Conservation (phyloP, 2,797 vertebrate genomes). For the Ciconia nigra region DNA sequence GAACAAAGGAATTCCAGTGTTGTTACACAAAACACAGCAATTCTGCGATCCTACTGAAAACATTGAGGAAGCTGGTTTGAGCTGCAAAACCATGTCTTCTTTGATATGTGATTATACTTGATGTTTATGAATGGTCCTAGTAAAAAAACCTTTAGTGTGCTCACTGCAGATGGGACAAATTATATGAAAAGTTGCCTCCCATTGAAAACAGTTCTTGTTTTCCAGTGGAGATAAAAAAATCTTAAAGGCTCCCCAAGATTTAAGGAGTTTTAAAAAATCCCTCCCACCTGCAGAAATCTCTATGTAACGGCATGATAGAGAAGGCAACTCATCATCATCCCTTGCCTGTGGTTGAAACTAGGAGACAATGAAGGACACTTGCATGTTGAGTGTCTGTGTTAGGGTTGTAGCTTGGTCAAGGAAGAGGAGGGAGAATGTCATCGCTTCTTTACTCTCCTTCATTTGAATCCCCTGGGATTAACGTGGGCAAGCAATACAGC, state of each 20-base stretch:
- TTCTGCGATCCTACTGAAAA: neutral
- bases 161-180: neutral
- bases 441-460: neutral
- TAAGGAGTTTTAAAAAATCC: neutral
- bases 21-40: neutral
- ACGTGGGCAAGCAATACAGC: fast-evolving
- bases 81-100: neutral
- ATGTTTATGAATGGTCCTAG: neutral
- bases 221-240: neutral
- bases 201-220: neutral
- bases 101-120: neutral
- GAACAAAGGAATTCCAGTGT: neutral
- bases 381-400: neutral
- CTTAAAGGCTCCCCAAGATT: neutral
- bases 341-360: neutral
- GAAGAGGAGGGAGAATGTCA: neutral
- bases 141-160: neutral
- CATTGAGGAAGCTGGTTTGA: neutral
- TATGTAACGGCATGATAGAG: neutral
- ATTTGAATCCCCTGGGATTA: neutral
- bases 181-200: neutral
- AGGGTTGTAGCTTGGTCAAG: neutral
- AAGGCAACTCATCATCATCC: neutral
- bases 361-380: neutral
- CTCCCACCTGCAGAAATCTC: neutral